A percentile compares a stretch with the other conserved stretches of the same genome.
phyloP scores from a whole-genome alignment of 1,140 invertebrate species.

The Habropoda laboriosa region DNA sequence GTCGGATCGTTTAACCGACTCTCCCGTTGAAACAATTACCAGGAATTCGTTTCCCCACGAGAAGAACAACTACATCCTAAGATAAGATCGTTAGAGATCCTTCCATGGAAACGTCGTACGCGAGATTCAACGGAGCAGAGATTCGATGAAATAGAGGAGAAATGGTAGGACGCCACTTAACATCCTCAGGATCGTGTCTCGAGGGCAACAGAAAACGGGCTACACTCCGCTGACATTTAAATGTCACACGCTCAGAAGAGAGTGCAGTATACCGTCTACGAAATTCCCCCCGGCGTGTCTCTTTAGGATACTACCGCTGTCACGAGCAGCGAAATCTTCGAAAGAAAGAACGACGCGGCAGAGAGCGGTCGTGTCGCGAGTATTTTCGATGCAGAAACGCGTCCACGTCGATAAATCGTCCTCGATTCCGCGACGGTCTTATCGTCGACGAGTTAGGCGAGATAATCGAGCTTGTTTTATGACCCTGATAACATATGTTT shows the following conservation, averaged over 20 bases:
- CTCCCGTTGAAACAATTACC: constrained; percentile 1
- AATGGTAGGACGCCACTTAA: background rate
- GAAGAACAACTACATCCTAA: background rate
- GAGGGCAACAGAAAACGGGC: background rate
- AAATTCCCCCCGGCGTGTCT: constrained; percentile 17
- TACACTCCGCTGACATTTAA: constrained; percentile 42
- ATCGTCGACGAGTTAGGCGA: constrained; percentile 21
- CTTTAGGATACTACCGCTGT: background rate
- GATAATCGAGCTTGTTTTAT: constrained; percentile 33
- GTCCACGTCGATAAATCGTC: constrained; percentile 28
- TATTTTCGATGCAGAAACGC: background rate
- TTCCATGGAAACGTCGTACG: background rate
- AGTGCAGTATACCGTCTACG: background rate
- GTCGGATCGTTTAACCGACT: constrained; percentile 22
- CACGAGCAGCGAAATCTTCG: too few relatives aligned
- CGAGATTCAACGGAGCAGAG: background rate
- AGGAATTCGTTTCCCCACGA: background rate
- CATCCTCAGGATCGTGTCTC: background rate
- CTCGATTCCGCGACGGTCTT: constrained; percentile 7
- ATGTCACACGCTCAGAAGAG: constrained; percentile 37
- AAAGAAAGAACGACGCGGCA: background rate
- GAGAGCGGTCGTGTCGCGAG: too few relatives aligned
- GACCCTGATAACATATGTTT: constrained; percentile 54
- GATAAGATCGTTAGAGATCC: background rate
- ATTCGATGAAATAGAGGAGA: background rate